Evolutionary conservation across 2,797 vertebrate genomes (phyloP).

Genomic region (Meda fulgida): DNA sequence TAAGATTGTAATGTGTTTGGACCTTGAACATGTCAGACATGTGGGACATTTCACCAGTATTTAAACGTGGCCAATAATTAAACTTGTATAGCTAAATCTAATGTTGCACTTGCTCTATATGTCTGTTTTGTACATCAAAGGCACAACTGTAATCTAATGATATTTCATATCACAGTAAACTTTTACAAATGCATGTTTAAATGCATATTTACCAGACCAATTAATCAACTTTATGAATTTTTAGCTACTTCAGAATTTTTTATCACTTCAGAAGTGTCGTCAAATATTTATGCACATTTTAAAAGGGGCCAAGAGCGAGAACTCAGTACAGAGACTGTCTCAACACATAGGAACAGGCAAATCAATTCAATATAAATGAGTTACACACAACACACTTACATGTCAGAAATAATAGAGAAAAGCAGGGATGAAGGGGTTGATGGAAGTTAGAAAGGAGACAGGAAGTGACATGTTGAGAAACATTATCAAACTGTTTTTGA

Average conservation of each 20-base stretch:
- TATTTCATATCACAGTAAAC: not conserved
- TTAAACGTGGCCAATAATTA: too few species aligned
- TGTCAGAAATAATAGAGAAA: slow-evolving; percentile 22
- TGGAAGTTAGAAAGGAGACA: slow-evolving; percentile 12
- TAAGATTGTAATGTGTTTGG: too few species aligned
- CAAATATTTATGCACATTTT: slow-evolving; percentile 41
- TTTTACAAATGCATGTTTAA: not conserved
- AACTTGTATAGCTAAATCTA: too few species aligned
- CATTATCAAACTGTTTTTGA: not conserved
- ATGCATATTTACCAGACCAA: not conserved
- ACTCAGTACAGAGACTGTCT: slow-evolving; percentile 31
- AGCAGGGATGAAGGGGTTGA: slow-evolving; percentile 16
- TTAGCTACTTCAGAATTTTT: slow-evolving; percentile 5
- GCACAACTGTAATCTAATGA: not conserved
- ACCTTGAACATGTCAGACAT: too few species aligned
- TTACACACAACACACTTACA: slow-evolving; percentile 21
- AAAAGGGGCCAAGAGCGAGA: slow-evolving; percentile 21
- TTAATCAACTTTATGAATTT: not conserved
- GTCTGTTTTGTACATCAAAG: not conserved
- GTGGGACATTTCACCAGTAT: too few species aligned
- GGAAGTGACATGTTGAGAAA: slow-evolving; percentile 16
- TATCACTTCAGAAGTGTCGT: slow-evolving; percentile 10
- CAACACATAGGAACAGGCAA: slow-evolving; percentile 39
- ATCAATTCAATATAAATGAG: slow-evolving; percentile 49
- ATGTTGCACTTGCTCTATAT: not conserved